phyloP scores from a whole-genome alignment of 2,888 invertebrate genomes.

The Sinodicranocentrus sp. region DNA sequence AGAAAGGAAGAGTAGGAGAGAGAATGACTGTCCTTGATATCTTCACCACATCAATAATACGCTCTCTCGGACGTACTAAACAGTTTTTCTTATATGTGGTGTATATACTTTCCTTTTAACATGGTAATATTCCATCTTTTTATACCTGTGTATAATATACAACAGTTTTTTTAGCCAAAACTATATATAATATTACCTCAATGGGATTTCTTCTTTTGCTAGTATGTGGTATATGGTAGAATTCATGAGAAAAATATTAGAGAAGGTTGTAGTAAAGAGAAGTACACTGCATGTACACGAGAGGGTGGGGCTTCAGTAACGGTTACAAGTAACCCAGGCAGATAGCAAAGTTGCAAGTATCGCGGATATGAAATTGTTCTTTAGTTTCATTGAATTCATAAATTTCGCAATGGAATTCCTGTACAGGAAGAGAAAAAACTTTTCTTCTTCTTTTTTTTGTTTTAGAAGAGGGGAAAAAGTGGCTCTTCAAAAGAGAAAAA shows the following conservation, averaged over 20 bases:
- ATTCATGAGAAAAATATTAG: slow-evolving; percentile 15
- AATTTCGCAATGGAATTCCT: slow-evolving; percentile 64
- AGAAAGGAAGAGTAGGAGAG: no score
- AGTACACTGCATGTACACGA: background rate
- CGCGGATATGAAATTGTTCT: slow-evolving; percentile 64
- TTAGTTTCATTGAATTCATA: slow-evolving; percentile 66
- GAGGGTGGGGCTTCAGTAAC: slow-evolving; percentile 30
- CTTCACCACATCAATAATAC: no score
- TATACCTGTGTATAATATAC: slow-evolving; percentile 29
- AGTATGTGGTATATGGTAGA: background rate
- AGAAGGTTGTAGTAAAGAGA: background rate
- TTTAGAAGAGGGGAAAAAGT: slow-evolving; percentile 31
- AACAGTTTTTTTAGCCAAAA: slow-evolving; percentile 27
- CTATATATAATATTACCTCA: slow-evolving; percentile 6
- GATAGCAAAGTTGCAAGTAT: slow-evolving; percentile 41
- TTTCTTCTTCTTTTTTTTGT: slow-evolving; percentile 54
- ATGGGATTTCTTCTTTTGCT: background rate
- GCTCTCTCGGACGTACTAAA: no score
- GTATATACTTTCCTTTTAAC: background rate
- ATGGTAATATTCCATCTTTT: background rate
- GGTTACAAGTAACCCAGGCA: background rate
- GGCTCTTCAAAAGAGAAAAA: slow-evolving; percentile 18
- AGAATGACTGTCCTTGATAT: no score
- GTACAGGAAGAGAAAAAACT: slow-evolving; percentile 26
- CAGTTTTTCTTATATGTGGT: no score